Percentiles rank a stretch among this genome's conserved stretches.
Conservation (phyloP, 2,797 vertebrate genomes). For the Karalla daura region DNA sequence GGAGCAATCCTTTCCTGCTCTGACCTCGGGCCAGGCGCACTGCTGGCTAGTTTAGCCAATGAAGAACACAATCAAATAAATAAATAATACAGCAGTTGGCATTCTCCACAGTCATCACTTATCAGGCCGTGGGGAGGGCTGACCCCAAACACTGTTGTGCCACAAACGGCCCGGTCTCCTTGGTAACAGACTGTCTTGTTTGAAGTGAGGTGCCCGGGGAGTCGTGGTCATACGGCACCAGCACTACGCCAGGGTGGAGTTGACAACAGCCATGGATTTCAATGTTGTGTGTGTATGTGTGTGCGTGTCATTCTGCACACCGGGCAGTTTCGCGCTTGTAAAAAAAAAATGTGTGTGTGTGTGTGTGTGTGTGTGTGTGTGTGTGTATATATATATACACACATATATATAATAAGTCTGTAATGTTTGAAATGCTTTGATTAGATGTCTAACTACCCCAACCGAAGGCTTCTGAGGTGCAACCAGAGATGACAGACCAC, state of each 20-base stretch:
- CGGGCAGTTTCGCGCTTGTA: conserved; percentile 27
- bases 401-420: conserved; percentile 57
- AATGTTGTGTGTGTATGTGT: conserved; percentile 43
- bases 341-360: too few relatives aligned
- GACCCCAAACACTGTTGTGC: conserved; percentile 82
- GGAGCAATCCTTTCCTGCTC: conserved; percentile 77
- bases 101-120: conserved; percentile 84
- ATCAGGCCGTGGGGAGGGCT: conserved; percentile 77
- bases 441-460: conserved; percentile 65
- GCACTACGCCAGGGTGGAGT: conserved; percentile 34
- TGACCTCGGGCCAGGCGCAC: conserved; percentile 80
- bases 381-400: too few relatives aligned
- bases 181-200: conserved; percentile 84
- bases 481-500: conserved; percentile 80
- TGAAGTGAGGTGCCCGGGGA: conserved; percentile 77
- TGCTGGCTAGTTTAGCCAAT: conserved; percentile 75
- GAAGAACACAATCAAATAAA: conserved; percentile 81
- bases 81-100: conserved; percentile 78
- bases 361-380: too few relatives aligned
- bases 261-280: conserved; percentile 58
- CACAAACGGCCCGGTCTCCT: conserved; percentile 79
- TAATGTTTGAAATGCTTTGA: conserved; percentile 62
- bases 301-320: conserved; percentile 41
- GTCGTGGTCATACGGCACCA: conserved; percentile 67
- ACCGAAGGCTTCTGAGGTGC: conserved; percentile 73